Percentiles rank a stretch among this genome's conserved stretches.
Conservation (phyloP, 2,797 vertebrate genomes). For the Acropternis orthonyx region DNA sequence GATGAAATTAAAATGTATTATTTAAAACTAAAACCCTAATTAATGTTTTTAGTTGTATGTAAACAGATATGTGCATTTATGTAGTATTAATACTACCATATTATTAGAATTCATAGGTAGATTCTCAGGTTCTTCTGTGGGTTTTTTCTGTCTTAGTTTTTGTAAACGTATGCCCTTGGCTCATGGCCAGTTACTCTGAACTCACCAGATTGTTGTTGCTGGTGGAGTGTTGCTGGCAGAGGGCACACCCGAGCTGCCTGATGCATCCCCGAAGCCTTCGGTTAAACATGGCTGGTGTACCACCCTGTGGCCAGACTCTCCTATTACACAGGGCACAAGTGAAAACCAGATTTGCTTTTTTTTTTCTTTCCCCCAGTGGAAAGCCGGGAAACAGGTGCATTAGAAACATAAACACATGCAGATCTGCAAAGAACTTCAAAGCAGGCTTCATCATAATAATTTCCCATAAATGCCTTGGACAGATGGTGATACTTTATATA, state of each 20-base stretch:
- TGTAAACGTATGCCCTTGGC: constrained; percentile 46
- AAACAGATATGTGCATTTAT: rapidly evolving
- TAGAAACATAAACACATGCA: neutral
- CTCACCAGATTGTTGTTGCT: constrained; percentile 79
- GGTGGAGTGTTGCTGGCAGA: constrained; percentile 77
- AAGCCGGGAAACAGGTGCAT: neutral
- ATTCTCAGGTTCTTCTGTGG: neutral
- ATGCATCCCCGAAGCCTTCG: constrained; percentile 78
- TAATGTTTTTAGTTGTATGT: neutral
- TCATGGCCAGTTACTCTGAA: constrained; percentile 74
- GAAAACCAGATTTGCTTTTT: neutral
- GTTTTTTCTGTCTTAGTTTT: neutral
- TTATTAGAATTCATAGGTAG: neutral
- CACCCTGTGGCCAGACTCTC: constrained; percentile 89
- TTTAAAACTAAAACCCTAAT: neutral
- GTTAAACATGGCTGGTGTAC: constrained; percentile 86
- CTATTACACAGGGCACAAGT: constrained; percentile 80
- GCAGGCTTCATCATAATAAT: neutral
- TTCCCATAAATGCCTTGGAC: neutral
- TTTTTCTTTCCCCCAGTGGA: neutral
- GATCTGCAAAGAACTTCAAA: constrained; percentile 35
- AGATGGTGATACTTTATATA: neutral
- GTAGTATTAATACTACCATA: neutral
- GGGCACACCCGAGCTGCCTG: constrained; percentile 75
- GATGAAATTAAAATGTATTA: neutral